Base-by-base conservation (phyloP, 2,113 vertebrate genomes). In the Elaphurus davidianus region DNA sequence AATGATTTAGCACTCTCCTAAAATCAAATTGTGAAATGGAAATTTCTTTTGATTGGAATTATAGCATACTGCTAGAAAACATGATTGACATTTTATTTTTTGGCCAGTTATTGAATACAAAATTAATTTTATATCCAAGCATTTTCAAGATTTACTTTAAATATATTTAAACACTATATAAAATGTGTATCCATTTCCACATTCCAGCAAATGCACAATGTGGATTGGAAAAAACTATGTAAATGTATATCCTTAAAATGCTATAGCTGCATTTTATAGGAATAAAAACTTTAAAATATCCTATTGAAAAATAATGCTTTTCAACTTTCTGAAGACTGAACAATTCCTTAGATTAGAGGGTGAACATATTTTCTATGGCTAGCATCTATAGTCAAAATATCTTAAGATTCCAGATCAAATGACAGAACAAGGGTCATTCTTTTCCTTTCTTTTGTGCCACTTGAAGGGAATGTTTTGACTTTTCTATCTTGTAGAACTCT, bases 1-100 rank as follows among this genome's bases (percentile, higher is more conserved):
- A 99, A 99, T 96, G 98, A 99, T 99, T 90, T 92, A 81, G 27
- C 87, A 97, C 76, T 97, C 89, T 94, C 93, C 93, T 98, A 91
- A 98, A 99, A 99, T 98, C 97, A 98, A 98, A 98, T 98, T 98
- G 79, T 87, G 97, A 96, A 98, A 98, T 2, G 92, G 93, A 90
- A 96, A 97, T 98, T 98, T 98, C 88, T 98, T 98, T 98, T 97
- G 93, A 98, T 93, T 97, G 95, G 86, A 94, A 98, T 96, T 98
- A 94, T 64, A 94, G 96, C 98, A 94, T 96, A 64, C 45, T 93
- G 82, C 92, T 97, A 64, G 92, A 96, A 98, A 98, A 92, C 59
- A 97, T 91, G 86, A 98, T 85, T 98, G 98, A 96, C 95, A 95
- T 97, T 98, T 98, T 96, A 93, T 95, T 96, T 97, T 95, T 97